A percentile compares a stretch with the other conserved stretches of the same genome.
These are phyloP conservation scores for Aphidius ervi DNA, from an alignment of 1,140 invertebrate genomes.

Conservation along the genomic window DNA sequence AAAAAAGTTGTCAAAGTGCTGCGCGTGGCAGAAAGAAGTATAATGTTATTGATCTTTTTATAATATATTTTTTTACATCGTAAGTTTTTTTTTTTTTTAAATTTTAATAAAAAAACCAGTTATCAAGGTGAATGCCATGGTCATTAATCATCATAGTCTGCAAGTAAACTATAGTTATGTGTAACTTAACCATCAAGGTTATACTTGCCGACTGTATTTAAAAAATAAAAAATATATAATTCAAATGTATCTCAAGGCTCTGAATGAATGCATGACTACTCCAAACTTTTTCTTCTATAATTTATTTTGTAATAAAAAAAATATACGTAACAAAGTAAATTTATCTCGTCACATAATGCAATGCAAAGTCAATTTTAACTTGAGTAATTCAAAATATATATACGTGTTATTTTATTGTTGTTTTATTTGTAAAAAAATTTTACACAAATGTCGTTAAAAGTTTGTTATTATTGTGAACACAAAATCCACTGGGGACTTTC, in stretches of 20 bases:
- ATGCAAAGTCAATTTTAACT: background rate
- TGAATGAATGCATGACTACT: background rate
- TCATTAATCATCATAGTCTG: constrained; percentile 16
- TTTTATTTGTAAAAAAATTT: background rate
- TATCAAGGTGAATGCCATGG: constrained; percentile 17
- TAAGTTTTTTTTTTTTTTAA: background rate
- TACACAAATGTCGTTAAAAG: constrained; percentile 8
- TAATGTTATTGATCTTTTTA: constrained; percentile 1
- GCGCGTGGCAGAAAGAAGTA: too few relatives aligned
- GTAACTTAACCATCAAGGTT: constrained; percentile 12
- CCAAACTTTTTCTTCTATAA: background rate
- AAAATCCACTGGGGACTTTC: background rate
- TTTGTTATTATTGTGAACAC: background rate
- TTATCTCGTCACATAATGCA: background rate
- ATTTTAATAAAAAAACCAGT: constrained; percentile 3
- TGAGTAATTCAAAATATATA: too few relatives aligned
- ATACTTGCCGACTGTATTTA: background rate
- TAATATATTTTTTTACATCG: constrained; percentile 2
- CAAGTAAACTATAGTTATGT: background rate
- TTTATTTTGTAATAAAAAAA: background rate
- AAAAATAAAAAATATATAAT: background rate
- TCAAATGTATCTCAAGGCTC: constrained; percentile 8
- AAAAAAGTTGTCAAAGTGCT: too few relatives aligned
- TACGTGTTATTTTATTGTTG: background rate
- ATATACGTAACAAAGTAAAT: too few relatives aligned